These are phyloP conservation scores for Aix galericulata DNA, from an alignment of 2,113 vertebrate genomes.

Conservation along the genomic window DNA sequence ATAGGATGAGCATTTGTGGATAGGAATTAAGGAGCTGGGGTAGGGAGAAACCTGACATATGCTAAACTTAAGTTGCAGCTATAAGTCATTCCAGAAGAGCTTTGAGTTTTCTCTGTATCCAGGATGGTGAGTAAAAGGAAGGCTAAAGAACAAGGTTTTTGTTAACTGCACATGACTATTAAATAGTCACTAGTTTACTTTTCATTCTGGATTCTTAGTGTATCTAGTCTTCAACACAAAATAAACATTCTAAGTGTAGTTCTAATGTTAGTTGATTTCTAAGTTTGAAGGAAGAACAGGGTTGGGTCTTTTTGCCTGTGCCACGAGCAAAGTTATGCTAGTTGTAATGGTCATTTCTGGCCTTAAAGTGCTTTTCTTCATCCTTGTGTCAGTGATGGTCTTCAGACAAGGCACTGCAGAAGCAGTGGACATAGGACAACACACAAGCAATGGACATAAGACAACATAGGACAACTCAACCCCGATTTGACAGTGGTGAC, in stretches of 20 bases:
- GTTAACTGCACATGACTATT: neutral
- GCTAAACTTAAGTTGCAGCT: neutral
- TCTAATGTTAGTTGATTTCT: neutral
- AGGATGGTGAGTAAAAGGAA: neutral
- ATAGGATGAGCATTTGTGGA: neutral
- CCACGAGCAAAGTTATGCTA: neutral
- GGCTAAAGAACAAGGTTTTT: neutral
- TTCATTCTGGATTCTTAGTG: neutral
- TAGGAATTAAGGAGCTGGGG: neutral
- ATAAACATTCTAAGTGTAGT: neutral
- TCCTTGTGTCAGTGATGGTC: neutral
- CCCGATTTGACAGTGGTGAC: neutral
- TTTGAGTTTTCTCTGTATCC: neutral
- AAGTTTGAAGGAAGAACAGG: neutral
- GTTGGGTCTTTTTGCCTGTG: neutral
- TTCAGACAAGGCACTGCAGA: neutral
- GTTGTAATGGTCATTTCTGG: neutral
- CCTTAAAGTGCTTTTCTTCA: neutral
- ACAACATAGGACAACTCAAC: neutral
- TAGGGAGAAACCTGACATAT: neutral
- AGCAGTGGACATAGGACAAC: neutral
- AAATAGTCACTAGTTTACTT: neutral
- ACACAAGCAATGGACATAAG: too few relatives aligned
- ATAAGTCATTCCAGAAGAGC: neutral
- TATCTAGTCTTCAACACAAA: neutral